Evolutionary conservation across 2,888 invertebrate genomes (phyloP).

Genomic region (Drosophila gaucha): DNA sequence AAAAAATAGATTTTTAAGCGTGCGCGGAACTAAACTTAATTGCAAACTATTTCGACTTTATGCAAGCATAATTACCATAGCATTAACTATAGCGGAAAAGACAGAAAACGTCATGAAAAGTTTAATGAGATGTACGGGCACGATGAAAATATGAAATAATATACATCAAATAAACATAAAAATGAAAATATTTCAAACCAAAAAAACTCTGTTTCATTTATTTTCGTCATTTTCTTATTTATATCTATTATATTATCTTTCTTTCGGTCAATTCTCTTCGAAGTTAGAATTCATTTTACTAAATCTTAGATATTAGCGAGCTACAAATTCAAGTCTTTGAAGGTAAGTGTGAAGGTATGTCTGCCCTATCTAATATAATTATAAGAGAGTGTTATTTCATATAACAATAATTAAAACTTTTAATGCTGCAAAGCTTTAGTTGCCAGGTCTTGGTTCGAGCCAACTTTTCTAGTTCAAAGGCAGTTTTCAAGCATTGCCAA

Average conservation of each 20-base stretch:
- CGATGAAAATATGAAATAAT: conserved; percentile 27
- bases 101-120: conserved; percentile 17
- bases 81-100: conserved; percentile 48
- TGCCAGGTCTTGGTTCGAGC: no score
- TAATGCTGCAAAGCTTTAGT: no score
- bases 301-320: no score
- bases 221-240: no score
- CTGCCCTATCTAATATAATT: no score
- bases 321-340: no score
- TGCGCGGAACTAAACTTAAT: conserved; percentile 46
- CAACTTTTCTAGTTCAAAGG: not conserved
- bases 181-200: conserved; percentile 72
- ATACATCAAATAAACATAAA: conserved; percentile 68
- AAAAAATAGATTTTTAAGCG: conserved; percentile 47
- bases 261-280: no score
- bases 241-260: no score
- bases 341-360: no score
- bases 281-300: no score
- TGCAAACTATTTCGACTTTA: conserved; percentile 61
- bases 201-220: not conserved
- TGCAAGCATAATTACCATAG: conserved; percentile 61
- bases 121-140: conserved; percentile 16
- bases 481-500: not conserved
- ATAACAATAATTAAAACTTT: not conserved
- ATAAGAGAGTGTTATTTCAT: no score